A percentile compares a stretch with the other conserved stretches of the same genome.
phyloP scores from a whole-genome alignment of 2,797 vertebrate genomes.

The Aulostomus chinensis region DNA sequence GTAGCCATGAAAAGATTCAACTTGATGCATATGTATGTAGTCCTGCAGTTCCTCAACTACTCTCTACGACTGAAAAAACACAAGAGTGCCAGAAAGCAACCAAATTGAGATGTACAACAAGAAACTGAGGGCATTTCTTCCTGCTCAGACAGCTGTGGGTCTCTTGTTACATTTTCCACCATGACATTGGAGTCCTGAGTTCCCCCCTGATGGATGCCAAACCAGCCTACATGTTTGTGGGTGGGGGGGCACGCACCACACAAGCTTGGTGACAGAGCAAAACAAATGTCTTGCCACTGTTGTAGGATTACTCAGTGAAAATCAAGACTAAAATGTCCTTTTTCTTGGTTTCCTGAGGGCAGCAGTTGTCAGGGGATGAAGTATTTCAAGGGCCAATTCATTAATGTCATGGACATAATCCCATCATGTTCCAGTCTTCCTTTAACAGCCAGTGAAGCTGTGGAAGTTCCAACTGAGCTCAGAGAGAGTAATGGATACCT shows the following conservation, averaged over 20 bases:
- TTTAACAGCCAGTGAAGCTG: too few species aligned
- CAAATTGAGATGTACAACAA: slow-evolving; percentile 35
- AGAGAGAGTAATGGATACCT: too few species aligned
- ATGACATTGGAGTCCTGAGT: slow-evolving; percentile 56
- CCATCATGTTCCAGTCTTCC: too few species aligned
- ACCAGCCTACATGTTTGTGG: slow-evolving; percentile 49
- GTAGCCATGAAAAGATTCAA: too few species aligned
- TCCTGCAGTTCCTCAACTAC: too few species aligned
- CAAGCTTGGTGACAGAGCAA: slow-evolving; percentile 30
- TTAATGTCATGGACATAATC: too few species aligned
- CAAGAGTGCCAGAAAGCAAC: slow-evolving; percentile 9
- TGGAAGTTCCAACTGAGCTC: too few species aligned
- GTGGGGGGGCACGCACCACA: slow-evolving; percentile 37
- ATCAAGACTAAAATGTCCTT: slow-evolving; percentile 9
- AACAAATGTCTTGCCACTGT: slow-evolving; percentile 22
- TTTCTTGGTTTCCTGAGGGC: background rate
- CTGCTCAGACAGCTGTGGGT: slow-evolving; percentile 61
- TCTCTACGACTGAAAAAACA: too few species aligned
- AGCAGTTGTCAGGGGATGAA: background rate
- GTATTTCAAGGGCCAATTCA: background rate
- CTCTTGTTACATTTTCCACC: slow-evolving; percentile 79
- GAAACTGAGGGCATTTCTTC: slow-evolving; percentile 46
- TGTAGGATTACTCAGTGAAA: slow-evolving; percentile 6
- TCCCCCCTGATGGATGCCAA: slow-evolving; percentile 59
- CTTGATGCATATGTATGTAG: too few species aligned